phyloP scores from a whole-genome alignment of 2,113 vertebrate species.

The Cyphomyrus plagiostoma region DNA sequence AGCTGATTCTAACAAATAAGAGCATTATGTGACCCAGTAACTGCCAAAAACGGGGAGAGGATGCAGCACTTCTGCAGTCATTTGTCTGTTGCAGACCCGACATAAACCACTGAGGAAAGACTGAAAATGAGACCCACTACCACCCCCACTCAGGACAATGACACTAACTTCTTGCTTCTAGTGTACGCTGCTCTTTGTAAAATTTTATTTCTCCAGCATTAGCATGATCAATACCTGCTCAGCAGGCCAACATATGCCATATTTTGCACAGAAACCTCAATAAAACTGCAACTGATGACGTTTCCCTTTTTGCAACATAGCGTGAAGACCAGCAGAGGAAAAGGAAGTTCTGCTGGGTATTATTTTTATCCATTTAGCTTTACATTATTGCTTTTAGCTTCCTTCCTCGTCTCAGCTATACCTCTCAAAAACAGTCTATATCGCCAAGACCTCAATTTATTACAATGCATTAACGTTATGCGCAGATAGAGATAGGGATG shows the following conservation, averaged over 20 bases:
- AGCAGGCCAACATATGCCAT: neutral
- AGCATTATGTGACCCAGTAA: neutral
- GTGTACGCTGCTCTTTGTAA: neutral
- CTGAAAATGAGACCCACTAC: neutral
- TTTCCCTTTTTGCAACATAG: constrained; percentile 34
- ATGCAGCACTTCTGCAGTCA: neutral
- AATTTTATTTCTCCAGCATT: neutral
- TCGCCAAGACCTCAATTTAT: neutral
- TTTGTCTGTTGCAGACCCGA: neutral
- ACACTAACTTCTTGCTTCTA: neutral
- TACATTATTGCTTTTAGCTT: constrained; percentile 40
- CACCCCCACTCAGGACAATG: neutral
- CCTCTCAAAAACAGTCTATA: neutral
- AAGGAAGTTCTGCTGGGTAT: constrained; percentile 45
- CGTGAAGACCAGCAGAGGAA: constrained; percentile 46
- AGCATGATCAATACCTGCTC: neutral
- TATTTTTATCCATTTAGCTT: constrained; percentile 42
- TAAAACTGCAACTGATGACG: constrained; percentile 12
- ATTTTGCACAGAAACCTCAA: constrained; percentile 8
- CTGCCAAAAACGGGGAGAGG: neutral
- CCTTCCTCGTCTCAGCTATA: constrained; percentile 34
- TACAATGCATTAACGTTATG: neutral
- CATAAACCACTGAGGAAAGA: neutral
- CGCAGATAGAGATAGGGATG: neutral
- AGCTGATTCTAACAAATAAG: neutral